Evolutionary conservation across 2,888 invertebrate species (phyloP).

Genomic region (Drosophila peninsularis): DNA sequence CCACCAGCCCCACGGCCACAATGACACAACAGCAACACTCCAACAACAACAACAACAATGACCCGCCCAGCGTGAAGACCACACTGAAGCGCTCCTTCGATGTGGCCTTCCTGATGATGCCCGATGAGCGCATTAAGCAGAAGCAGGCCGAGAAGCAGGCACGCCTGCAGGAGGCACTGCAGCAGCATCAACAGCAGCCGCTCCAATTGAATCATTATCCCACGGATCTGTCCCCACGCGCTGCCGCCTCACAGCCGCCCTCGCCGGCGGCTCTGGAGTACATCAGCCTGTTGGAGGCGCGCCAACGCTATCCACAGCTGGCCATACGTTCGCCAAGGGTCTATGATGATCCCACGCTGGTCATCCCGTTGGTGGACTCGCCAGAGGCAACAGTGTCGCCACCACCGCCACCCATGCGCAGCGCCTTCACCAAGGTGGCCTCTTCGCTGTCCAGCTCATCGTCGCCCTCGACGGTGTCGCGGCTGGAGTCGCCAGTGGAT

Average conservation of each 20-base stretch:
- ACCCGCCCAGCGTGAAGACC: constrained; percentile 78
- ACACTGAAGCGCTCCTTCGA: constrained; percentile 93
- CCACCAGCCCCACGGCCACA: constrained; percentile 36
- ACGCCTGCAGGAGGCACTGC: constrained; percentile 85
- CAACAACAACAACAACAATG: constrained; percentile 77
- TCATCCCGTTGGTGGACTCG: constrained; percentile 81
- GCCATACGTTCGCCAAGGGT: constrained; percentile 82
- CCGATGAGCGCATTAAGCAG: constrained; percentile 90
- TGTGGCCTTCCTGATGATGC: constrained; percentile 95
- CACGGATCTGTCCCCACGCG: constrained; percentile 84
- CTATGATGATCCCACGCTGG: constrained; percentile 84
- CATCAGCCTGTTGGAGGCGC: constrained; percentile 77
- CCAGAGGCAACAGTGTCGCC: constrained; percentile 58
- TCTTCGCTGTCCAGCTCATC: constrained; percentile 71
- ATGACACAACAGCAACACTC: constrained; percentile 52
- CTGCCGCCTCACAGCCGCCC: constrained; percentile 62
- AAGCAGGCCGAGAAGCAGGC: constrained; percentile 85
- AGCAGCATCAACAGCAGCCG: constrained; percentile 78
- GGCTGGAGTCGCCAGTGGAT: constrained; percentile 84
- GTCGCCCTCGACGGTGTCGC: constrained; percentile 69
- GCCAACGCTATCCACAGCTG: constrained; percentile 82
- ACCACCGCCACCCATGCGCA: constrained; percentile 85
- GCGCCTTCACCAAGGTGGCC: constrained; percentile 93
- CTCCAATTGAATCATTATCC: constrained; percentile 69
- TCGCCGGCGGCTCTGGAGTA: constrained; percentile 78